These are phyloP conservation scores for Chrysemys picta DNA, from an alignment of 2,113 vertebrate species.

Conservation along the genomic window DNA sequence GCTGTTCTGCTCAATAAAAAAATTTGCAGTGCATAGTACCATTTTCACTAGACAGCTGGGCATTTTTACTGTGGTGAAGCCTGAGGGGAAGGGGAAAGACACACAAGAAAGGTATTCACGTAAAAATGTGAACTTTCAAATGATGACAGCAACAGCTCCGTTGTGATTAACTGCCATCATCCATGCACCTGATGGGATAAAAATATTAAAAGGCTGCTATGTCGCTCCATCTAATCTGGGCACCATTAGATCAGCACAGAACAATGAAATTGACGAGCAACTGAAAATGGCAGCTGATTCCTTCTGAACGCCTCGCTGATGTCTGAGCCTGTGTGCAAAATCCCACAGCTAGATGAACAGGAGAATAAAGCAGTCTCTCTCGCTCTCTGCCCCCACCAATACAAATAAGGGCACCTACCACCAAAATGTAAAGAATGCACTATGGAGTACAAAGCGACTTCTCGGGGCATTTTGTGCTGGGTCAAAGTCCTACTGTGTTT, in stretches of 20 bases:
- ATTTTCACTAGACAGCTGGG: background rate
- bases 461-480: background rate
- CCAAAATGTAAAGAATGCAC: background rate
- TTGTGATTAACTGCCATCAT: background rate
- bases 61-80: background rate
- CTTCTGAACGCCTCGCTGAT: background rate
- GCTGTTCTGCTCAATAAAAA: background rate
- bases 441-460: background rate
- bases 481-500: background rate
- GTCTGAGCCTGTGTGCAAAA: background rate
- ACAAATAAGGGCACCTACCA: background rate
- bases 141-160: background rate
- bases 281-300: background rate
- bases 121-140: background rate
- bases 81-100: background rate
- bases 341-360: background rate
- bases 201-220: background rate
- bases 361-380: background rate
- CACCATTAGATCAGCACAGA: background rate
- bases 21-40: background rate
- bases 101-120: background rate
- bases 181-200: background rate
- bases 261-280: slow-evolving; percentile 25
- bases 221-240: background rate
- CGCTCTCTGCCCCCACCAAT: background rate